Evolutionary conservation across 2,888 invertebrate species (phyloP).

Genomic region (Steinernema scapterisci): DNA sequence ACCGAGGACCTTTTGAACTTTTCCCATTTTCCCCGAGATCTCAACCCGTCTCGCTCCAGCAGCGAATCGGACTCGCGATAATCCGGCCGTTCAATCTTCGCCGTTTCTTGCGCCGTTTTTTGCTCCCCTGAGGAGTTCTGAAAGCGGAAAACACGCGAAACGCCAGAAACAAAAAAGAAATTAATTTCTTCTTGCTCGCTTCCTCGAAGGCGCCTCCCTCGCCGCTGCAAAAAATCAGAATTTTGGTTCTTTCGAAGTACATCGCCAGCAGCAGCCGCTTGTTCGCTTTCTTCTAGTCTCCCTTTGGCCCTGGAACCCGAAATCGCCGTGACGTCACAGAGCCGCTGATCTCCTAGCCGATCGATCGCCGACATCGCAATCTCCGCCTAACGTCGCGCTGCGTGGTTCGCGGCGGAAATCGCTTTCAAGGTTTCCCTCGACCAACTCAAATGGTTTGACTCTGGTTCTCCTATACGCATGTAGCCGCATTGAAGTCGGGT

Average conservation of each 20-base stretch:
- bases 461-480: too few species aligned
- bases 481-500: too few species aligned
- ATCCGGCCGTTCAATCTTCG: slow-evolving; percentile 3
- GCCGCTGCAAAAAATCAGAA: neutral
- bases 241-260: neutral
- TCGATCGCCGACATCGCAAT: slow-evolving; percentile 9
- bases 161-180: neutral
- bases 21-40: too few species aligned
- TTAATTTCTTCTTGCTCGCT: slow-evolving; percentile 4
- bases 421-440: too few species aligned
- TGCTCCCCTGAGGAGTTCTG: neutral
- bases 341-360: neutral
- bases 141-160: neutral
- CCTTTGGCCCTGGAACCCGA: too few species aligned
- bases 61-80: too few species aligned
- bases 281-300: neutral
- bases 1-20: too few species aligned
- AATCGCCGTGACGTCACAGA: slow-evolving; percentile 1
- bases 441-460: too few species aligned
- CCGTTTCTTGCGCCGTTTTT: neutral
- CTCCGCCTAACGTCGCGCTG: too few species aligned
- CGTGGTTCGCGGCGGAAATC: too few species aligned
- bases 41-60: too few species aligned
- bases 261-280: neutral
- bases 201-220: neutral